phyloP scores from a whole-genome alignment of 2,888 invertebrate genomes.

The Apamea sordens region DNA sequence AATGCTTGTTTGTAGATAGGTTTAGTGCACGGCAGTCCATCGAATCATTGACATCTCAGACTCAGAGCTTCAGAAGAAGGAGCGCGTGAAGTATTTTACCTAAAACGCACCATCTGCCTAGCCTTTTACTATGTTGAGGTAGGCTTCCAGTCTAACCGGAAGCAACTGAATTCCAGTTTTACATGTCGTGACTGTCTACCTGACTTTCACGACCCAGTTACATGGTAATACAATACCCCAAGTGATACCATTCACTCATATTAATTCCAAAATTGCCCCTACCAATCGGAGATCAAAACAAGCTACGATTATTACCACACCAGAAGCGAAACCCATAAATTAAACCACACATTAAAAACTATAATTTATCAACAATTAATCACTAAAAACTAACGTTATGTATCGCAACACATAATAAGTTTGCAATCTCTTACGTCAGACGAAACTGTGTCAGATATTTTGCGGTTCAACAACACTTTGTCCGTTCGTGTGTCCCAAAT shows the following conservation, averaged over 20 bases:
- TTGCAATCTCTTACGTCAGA: constrained; percentile 60
- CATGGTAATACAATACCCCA: no score
- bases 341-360: constrained; percentile 25
- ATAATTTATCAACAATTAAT: constrained; percentile 41
- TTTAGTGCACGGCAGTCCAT: no score
- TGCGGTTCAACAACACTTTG: constrained; percentile 55
- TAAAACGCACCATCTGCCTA: no score
- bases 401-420: constrained; percentile 48
- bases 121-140: no score
- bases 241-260: not conserved
- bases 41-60: no score
- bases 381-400: constrained; percentile 21
- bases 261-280: not conserved
- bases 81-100: no score
- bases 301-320: not conserved
- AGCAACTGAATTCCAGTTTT: no score
- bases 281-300: not conserved
- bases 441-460: constrained; percentile 63
- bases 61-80: no score
- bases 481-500: constrained; percentile 39
- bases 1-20: no score
- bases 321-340: constrained; percentile 13
- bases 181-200: no score
- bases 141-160: no score
- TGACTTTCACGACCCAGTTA: no score